phyloP scores from a whole-genome alignment of 2,797 vertebrate genomes.

The Lacerta bilineata region DNA sequence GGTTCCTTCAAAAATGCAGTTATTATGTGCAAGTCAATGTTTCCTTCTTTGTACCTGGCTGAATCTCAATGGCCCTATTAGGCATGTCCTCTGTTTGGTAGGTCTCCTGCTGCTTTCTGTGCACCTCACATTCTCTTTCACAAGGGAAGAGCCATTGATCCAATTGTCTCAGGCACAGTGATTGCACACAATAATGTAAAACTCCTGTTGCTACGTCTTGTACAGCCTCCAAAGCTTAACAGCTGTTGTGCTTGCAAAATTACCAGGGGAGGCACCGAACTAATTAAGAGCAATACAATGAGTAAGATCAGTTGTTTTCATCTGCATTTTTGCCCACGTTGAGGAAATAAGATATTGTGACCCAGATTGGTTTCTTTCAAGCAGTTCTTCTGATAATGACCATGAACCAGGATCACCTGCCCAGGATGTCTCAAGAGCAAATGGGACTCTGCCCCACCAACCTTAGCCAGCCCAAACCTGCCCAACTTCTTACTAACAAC shows the following conservation, averaged over 20 bases:
- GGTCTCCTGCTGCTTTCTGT: constrained; percentile 40
- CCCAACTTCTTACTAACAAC: too few species aligned
- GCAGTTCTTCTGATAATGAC: not conserved
- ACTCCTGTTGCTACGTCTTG: constrained; percentile 44
- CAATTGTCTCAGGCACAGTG: constrained; percentile 32
- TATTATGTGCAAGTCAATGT: constrained; percentile 43
- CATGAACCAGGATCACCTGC: not conserved
- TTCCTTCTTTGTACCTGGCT: constrained; percentile 7
- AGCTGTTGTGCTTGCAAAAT: constrained; percentile 5
- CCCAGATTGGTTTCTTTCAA: not conserved
- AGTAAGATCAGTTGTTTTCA: constrained; percentile 52
- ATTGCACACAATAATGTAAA: constrained; percentile 18
- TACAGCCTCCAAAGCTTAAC: constrained; percentile 55
- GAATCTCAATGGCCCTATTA: constrained; percentile 3
- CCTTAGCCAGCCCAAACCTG: too few species aligned
- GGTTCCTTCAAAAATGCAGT: not conserved
- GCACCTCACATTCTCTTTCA: constrained; percentile 41
- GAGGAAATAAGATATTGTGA: not conserved
- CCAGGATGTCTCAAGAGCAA: not conserved
- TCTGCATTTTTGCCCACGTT: constrained; percentile 41
- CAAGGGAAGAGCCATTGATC: constrained; percentile 25
- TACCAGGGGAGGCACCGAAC: constrained; percentile 62
- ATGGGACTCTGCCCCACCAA: too few species aligned
- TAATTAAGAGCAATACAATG: constrained; percentile 71
- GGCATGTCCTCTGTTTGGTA: constrained; percentile 23